Evolutionary conservation across 1,140 invertebrate species (phyloP), one percentile per base, ranked within the genome.

Genomic region (Neodiprion fabricii): DNA sequence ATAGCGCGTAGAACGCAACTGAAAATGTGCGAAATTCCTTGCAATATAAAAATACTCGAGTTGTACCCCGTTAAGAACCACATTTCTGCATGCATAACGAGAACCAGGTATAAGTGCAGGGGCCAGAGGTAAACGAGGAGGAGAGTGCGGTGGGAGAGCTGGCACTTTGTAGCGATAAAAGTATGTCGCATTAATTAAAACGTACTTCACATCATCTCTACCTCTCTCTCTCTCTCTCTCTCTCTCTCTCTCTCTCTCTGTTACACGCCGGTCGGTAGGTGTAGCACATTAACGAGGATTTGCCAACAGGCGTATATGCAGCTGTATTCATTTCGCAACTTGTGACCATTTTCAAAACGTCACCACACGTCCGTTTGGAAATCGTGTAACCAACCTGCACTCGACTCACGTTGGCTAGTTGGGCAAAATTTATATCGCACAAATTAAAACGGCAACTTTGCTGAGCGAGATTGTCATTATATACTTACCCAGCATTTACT

Each of bases 111-210:
- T 5, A 61, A 61, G 53, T 61, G 53, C 53, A 53, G 49, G 72
- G 78, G 47, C 66, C 79, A 78, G 77, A 80, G 72, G 79, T 72
- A 80, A 72, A 23, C 71, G 23, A 17, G 48, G 76, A 76, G 79
- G 73, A 75, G 80, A 72, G 28, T 28, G 28, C 28, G 28, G 5
- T 28, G 73, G 79, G 74, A 80, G 78, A 80, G 78, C 48, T 80
- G 77, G 50, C 76, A 74, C 21, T 69, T 69, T 69, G 67, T 47
- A 47, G 17, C 40, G 21, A 47, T 47, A 69, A 72, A 50, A 48
- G 7, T 7, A 9, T 61, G 53, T 61, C 53, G 53, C 53, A 61
- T 61, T 61, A 61, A 61, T 61, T 61, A 61, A 61, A 61, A 61
- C 53, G 53, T 61, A 61, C 53, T 61, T 61, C 53, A 12, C 11